Conservation (phyloP, 1,140 invertebrate genomes). For the Neocloeon triangulifer region DNA sequence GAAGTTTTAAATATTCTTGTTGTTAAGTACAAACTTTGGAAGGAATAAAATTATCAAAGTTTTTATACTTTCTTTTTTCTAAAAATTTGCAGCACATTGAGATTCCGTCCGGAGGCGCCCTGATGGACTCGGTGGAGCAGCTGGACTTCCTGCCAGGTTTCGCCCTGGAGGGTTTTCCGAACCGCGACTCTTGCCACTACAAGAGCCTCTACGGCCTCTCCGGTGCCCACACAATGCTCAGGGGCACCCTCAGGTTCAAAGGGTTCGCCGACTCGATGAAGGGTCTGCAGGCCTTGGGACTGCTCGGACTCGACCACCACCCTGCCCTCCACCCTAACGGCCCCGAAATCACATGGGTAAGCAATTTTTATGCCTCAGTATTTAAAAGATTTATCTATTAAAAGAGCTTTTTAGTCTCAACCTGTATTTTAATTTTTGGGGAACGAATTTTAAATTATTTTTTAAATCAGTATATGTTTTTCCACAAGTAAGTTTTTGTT, state of each 20-base stretch:
- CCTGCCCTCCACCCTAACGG: slow-evolving; percentile 80
- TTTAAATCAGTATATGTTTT: slow-evolving; percentile 3
- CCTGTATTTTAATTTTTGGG: not conserved
- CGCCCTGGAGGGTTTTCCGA: slow-evolving; percentile 87
- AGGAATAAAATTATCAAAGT: too few species aligned
- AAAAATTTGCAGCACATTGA: slow-evolving; percentile 51
- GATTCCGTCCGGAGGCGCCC: slow-evolving; percentile 65
- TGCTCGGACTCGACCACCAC: slow-evolving; percentile 70
- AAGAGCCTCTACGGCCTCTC: slow-evolving; percentile 64
- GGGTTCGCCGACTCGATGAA: slow-evolving; percentile 77
- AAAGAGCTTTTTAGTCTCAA: not conserved
- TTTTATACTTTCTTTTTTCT: slow-evolving; percentile 7
- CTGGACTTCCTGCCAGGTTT: slow-evolving; percentile 91
- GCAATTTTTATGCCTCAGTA: slow-evolving; percentile 3
- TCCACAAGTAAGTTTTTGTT: too few species aligned
- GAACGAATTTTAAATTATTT: slow-evolving; percentile 1
- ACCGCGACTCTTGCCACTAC: slow-evolving; percentile 86
- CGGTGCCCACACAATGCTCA: slow-evolving; percentile 67
- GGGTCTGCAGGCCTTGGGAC: slow-evolving; percentile 62
- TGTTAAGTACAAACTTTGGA: too few species aligned
- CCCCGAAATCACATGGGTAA: slow-evolving; percentile 90
- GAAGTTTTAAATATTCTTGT: too few species aligned
- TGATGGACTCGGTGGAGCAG: slow-evolving; percentile 54
- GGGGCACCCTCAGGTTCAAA: slow-evolving; percentile 15
- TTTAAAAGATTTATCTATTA: not conserved